These are phyloP conservation scores for Thaumetopoea pityocampa DNA, from an alignment of 1,140 invertebrate species.

Conservation along the genomic window DNA sequence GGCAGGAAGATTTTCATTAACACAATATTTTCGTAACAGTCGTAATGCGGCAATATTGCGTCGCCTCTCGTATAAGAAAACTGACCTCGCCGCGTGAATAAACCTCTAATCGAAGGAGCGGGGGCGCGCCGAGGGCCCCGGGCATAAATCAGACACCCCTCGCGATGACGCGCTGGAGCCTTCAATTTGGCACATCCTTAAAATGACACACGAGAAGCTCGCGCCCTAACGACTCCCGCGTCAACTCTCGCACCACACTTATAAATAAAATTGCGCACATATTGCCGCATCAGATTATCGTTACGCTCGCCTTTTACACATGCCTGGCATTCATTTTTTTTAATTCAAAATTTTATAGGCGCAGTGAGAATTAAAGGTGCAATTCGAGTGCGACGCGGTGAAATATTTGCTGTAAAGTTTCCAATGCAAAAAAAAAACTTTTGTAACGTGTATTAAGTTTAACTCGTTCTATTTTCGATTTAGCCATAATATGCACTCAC, in stretches of 20 bases:
- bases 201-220: slow-evolving; percentile 71
- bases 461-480: too few relatives aligned
- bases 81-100: slow-evolving; percentile 67
- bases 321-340: too few relatives aligned
- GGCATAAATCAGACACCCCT: slow-evolving; percentile 71
- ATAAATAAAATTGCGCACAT: slow-evolving; percentile 52
- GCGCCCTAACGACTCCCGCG: slow-evolving; percentile 60
- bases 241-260: slow-evolving; percentile 45
- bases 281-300: slow-evolving; percentile 35
- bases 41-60: slow-evolving; percentile 31
- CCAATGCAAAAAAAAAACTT: too few relatives aligned
- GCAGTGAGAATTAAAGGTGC: too few relatives aligned
- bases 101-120: slow-evolving; percentile 60
- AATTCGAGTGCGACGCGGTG: slow-evolving; percentile 1
- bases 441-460: too few relatives aligned
- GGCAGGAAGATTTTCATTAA: slow-evolving; percentile 25
- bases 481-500: too few relatives aligned
- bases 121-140: slow-evolving; percentile 32
- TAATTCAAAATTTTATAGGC: too few relatives aligned
- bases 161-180: slow-evolving; percentile 64
- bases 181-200: slow-evolving; percentile 75
- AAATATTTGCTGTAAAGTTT: too few relatives aligned
- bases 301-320: slow-evolving; percentile 5
- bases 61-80: slow-evolving; percentile 45
- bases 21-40: slow-evolving; percentile 15